Conservation (phyloP, 2,888 invertebrate species). For the Xestia rhomboidea region DNA sequence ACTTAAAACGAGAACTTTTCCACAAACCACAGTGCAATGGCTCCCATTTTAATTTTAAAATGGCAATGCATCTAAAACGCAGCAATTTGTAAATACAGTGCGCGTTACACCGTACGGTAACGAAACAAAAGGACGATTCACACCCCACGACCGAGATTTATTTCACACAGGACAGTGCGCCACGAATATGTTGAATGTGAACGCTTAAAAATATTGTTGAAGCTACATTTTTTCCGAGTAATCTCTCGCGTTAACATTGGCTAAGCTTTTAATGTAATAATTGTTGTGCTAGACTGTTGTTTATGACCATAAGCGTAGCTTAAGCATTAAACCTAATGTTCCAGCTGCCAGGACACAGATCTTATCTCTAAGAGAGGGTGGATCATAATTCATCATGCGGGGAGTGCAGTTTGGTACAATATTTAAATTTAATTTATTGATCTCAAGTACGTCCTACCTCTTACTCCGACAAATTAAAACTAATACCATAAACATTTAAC, state of each 20-base stretch:
- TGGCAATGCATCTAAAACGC: constrained; percentile 20
- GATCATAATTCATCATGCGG: background rate
- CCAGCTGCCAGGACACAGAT: too few species aligned
- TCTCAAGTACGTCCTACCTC: too few species aligned
- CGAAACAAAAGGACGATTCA: constrained; percentile 36
- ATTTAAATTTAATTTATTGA: too few species aligned
- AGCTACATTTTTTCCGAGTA: background rate
- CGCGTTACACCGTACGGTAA: constrained; percentile 30
- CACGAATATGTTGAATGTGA: constrained; percentile 22
- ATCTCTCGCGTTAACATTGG: background rate
- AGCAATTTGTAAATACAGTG: constrained; percentile 30
- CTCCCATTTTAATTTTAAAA: constrained; percentile 10
- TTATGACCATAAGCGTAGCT: too few species aligned
- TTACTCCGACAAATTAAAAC: too few species aligned
- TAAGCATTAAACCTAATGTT: background rate
- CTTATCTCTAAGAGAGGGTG: background rate
- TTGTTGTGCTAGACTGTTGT: background rate
- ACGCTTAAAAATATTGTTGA: constrained; percentile 27
- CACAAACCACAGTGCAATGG: background rate
- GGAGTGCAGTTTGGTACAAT: too few species aligned
- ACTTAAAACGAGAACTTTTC: background rate
- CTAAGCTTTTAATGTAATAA: background rate
- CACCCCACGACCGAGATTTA: constrained; percentile 40
- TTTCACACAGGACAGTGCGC: constrained; percentile 30
- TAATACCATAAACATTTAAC: too few species aligned